phyloP scores from a whole-genome alignment of 2,113 vertebrate genomes.

The Leucopternis melanops region DNA sequence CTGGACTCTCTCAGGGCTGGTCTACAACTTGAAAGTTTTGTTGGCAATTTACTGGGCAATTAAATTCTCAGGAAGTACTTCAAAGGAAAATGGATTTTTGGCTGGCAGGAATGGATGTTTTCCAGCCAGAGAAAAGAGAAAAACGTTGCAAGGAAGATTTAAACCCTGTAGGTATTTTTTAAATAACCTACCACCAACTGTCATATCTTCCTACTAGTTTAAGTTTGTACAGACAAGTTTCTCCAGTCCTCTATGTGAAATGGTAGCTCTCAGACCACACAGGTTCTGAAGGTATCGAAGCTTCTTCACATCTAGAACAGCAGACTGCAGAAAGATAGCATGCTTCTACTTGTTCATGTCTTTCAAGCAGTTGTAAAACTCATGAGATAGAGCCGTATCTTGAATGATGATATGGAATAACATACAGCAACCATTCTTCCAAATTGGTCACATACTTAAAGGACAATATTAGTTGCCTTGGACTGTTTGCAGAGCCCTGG shows the following conservation, averaged over 20 bases:
- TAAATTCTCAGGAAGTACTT: conserved; percentile 29
- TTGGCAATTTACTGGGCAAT: conserved; percentile 16
- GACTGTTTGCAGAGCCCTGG: neutral
- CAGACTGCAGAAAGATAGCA: neutral
- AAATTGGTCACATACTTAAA: neutral
- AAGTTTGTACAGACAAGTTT: neutral
- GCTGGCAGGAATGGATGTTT: conserved; percentile 6
- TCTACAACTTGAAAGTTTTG: neutral
- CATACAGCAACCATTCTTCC: neutral
- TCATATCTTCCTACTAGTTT: neutral
- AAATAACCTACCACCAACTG: neutral
- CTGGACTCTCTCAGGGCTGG: neutral
- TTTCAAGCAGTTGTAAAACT: neutral
- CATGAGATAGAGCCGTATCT: neutral
- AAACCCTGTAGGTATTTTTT: neutral
- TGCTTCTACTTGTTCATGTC: neutral
- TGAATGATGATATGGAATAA: neutral
- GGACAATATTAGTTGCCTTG: neutral
- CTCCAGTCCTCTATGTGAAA: neutral
- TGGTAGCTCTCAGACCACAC: neutral
- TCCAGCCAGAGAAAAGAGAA: neutral
- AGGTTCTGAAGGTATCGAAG: neutral
- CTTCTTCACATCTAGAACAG: neutral
- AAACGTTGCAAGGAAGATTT: neutral
- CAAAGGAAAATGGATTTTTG: neutral